Base-by-base conservation (phyloP, 2,113 vertebrate species). In the Centropristis striata region DNA sequence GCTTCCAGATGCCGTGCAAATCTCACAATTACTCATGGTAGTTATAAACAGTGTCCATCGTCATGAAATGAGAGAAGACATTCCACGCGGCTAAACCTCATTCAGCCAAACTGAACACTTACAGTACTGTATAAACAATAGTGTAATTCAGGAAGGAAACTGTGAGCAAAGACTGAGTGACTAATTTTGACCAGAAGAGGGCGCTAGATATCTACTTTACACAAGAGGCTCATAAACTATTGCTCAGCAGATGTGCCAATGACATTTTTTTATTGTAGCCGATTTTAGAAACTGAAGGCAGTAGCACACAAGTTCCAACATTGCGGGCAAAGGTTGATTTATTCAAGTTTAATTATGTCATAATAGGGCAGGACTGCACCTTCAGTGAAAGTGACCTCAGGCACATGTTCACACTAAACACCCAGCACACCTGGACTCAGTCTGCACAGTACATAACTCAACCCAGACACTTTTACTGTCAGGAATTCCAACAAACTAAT, bases 401-500 rank as follows among this genome's bases (percentile, higher is more conserved):
- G 44, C 50, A 72, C 36, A 70, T 57, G 67, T 47, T 69, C 71
- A 65, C 65, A 36, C 28, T 66, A 36, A 67, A 84, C 32, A 27
- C 53, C 21, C 20, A 28, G 77, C 55, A 79, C 82, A 92, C 86
- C 83, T 90, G 83, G 83, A 83, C 50, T 32, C 44, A 51, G 60
- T 65, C 59, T 84, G 57, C 80, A 71, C 36, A 51, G 65, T 67
- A 63, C 57, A 90, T 85, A 83, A 71, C 81, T 91, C 80, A 91
- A 28, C 13, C 16, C 59, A 63, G 83, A 83, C 86, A 86, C 54
- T 86, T 93, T 90, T 85, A 92, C 63, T 57, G 79, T 87, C 58
- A 86, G 84, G 89, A 88, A 90, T 88, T 76, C 78, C 72, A 67
- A 69, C 59, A 90, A 81, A 79, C 51, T 76, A 78, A 85, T 67